Evolutionary conservation across 2,113 vertebrate genomes (phyloP).

Genomic region (Ptilonorhynchus violaceus): DNA sequence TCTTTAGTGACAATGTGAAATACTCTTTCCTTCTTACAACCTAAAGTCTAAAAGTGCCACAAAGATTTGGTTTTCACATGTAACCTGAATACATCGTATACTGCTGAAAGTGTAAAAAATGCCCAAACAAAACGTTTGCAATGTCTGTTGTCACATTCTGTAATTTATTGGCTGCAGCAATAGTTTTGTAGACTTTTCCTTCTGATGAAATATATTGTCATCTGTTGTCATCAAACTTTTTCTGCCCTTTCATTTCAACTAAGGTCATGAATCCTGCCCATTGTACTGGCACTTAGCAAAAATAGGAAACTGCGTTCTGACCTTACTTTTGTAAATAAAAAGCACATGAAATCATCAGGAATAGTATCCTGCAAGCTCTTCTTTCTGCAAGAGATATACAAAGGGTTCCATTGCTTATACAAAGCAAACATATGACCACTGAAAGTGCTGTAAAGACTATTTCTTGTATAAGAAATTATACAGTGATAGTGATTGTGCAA

Average conservation of each 20-base stretch:
- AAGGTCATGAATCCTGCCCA: neutral
- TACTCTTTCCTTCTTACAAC: neutral
- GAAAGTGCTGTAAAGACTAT: neutral
- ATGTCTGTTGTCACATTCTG: neutral
- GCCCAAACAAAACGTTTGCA: neutral
- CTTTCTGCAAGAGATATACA: neutral
- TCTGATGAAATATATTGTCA: neutral
- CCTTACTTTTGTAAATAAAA: neutral
- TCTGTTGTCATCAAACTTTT: neutral
- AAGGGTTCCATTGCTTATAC: neutral
- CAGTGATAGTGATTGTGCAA: neutral
- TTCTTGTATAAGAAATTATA: neutral
- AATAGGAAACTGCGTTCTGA: neutral
- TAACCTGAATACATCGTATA: neutral
- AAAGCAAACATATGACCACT: neutral
- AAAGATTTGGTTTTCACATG: neutral
- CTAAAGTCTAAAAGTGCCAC: neutral
- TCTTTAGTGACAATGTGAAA: neutral
- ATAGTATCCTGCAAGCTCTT: neutral
- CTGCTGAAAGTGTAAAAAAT: neutral
- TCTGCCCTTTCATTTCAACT: neutral
- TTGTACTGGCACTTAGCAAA: neutral
- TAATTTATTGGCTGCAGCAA: neutral
- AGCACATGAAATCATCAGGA: neutral
- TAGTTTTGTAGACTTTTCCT: neutral